Conservation (phyloP, 2,797 vertebrate species). For the Ctenopoma multispine region DNA sequence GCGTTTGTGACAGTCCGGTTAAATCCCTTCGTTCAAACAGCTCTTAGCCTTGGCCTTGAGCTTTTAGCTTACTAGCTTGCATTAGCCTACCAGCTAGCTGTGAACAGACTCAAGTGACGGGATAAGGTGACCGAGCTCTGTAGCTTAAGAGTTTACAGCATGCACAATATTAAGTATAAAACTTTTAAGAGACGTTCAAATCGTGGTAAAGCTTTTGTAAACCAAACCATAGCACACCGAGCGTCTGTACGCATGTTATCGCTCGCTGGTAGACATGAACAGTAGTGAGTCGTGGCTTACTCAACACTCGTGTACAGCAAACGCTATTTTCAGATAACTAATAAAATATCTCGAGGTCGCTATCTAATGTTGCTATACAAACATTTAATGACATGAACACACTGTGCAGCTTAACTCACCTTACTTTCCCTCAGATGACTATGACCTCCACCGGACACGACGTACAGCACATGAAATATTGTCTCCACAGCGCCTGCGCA, state of each 20-base stretch:
- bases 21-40: slow-evolving; percentile 1
- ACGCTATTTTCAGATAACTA: neutral
- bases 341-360: rapidly evolving
- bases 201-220: neutral
- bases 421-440: slow-evolving; percentile 38
- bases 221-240: neutral
- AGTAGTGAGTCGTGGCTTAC: slow-evolving; percentile 8
- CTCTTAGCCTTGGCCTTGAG: slow-evolving; percentile 55
- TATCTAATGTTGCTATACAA: rapidly evolving
- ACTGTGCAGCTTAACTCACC: slow-evolving; percentile 65
- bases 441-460: slow-evolving; percentile 85
- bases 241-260: slow-evolving; percentile 41
- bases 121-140: rapidly evolving
- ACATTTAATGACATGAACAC: rapidly evolving
- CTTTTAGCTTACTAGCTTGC: slow-evolving; percentile 42
- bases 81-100: slow-evolving; percentile 20
- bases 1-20: neutral
- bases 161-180: rapidly evolving
- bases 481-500: slow-evolving; percentile 70
- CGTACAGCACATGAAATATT: slow-evolving; percentile 70
- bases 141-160: rapidly evolving
- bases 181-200: rapidly evolving
- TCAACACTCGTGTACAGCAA: neutral
- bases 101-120: neutral
- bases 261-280: neutral